Percentiles rank a stretch among this genome's conserved stretches.
These are phyloP conservation scores for Amphiprion clarkii DNA, from an alignment of 2,797 vertebrate species.

Conservation along the genomic window DNA sequence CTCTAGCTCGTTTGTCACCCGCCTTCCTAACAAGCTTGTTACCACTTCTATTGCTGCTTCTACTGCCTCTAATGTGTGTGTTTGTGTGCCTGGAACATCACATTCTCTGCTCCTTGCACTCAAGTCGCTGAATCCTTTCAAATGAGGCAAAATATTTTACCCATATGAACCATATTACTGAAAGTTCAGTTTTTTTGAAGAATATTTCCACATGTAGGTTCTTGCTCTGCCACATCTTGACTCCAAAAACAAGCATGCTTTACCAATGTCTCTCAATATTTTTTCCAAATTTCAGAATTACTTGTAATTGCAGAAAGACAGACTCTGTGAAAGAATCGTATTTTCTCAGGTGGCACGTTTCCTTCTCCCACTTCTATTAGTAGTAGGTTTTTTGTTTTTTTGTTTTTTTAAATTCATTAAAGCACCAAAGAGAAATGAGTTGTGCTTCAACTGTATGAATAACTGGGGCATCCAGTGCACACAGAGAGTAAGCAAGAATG, in stretches of 20 bases:
- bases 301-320: constrained; percentile 1
- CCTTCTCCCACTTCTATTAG: not conserved
- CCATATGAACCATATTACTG: not conserved
- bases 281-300: constrained; percentile 4
- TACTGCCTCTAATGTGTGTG: constrained; percentile 42
- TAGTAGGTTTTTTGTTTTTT: not conserved
- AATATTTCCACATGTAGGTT: not conserved
- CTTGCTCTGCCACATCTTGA: not conserved
- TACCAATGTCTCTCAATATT: not conserved
- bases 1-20: constrained; percentile 78
- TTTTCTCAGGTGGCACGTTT: constrained; percentile 21
- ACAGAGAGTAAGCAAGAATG: constrained; percentile 18
- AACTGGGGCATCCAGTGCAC: constrained; percentile 44
- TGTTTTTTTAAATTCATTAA: constrained; percentile 20
- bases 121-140: constrained; percentile 31
- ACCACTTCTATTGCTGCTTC: constrained; percentile 48
- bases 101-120: constrained; percentile 12
- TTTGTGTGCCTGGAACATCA: constrained; percentile 11
- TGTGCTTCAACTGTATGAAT: constrained; percentile 7
- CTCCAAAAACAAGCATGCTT: not conserved
- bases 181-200: constrained; percentile 7
- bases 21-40: constrained; percentile 83
- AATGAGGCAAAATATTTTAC: constrained; percentile 17
- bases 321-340: not conserved
- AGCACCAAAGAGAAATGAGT: constrained; percentile 12